Conservation (phyloP, 2,113 vertebrate species). For the Raja brachyura region DNA sequence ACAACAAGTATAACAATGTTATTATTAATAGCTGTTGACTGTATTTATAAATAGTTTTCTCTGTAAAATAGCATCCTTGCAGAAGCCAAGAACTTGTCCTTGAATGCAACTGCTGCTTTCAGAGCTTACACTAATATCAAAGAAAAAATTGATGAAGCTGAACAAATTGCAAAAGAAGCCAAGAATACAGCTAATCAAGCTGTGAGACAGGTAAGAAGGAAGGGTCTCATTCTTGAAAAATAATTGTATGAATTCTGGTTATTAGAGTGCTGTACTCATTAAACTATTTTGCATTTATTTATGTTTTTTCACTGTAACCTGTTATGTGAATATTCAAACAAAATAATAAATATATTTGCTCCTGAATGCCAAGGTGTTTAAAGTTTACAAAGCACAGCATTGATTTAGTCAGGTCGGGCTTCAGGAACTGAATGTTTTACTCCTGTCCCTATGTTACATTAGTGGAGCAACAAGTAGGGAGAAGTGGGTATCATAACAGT, state of each 20-base stretch:
- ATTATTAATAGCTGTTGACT: background rate
- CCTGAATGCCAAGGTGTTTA: too few relatives aligned
- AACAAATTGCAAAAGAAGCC: constrained; percentile 75
- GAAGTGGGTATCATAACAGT: background rate
- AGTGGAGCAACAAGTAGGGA: background rate
- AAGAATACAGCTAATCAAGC: constrained; percentile 74
- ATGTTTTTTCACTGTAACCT: background rate
- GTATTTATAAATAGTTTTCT: constrained; percentile 2
- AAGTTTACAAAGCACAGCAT: background rate
- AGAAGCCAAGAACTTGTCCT: constrained; percentile 90
- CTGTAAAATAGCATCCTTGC: constrained; percentile 72
- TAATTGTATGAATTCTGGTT: background rate
- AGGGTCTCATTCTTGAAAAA: background rate
- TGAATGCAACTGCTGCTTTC: constrained; percentile 94
- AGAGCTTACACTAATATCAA: constrained; percentile 95
- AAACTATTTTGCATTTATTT: background rate
- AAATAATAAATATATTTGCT: background rate
- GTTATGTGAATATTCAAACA: background rate
- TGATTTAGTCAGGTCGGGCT: background rate
- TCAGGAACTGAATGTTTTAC: background rate
- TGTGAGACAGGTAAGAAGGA: constrained; percentile 68
- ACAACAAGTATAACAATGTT: background rate
- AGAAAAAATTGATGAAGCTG: constrained; percentile 74
- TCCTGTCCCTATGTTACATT: background rate
- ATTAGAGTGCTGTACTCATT: background rate